phyloP scores from a whole-genome alignment of 2,888 invertebrate genomes.

The Calameuta pallipes region DNA sequence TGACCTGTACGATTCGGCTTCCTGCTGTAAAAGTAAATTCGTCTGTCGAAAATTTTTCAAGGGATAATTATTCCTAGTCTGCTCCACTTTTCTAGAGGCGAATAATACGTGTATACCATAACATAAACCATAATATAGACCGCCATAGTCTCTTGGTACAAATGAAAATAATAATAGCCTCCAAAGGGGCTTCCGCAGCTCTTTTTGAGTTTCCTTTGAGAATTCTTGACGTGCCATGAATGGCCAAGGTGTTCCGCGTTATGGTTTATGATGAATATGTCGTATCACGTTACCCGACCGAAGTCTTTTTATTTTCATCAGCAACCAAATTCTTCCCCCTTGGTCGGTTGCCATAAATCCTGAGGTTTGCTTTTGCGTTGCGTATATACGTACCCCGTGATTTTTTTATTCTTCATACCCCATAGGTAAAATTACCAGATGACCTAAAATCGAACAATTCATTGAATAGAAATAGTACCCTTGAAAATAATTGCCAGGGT shows the following conservation, averaged over 20 bases:
- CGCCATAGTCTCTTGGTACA: conserved; percentile 31
- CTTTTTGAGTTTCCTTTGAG: conserved; percentile 53
- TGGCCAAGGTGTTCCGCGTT: conserved; percentile 52
- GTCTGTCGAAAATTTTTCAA: neutral
- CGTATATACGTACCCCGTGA: neutral
- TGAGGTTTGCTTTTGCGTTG: neutral
- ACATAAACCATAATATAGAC: conserved; percentile 23
- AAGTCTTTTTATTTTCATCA: conserved; percentile 27
- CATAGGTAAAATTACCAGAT: neutral
- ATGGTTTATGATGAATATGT: conserved; percentile 60
- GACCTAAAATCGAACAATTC: neutral
- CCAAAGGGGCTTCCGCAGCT: conserved; percentile 50
- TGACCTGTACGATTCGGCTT: neutral
- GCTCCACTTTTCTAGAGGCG: conserved; percentile 42
- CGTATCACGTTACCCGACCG: conserved; percentile 52
- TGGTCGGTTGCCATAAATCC: neutral
- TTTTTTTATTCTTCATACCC: neutral
- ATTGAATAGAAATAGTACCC: neutral
- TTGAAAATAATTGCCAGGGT: neutral
- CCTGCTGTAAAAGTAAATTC: neutral
- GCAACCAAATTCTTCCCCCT: neutral
- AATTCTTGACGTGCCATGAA: conserved; percentile 54
- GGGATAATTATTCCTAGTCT: conserved; percentile 43
- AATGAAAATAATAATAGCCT: conserved; percentile 47
- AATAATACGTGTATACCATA: conserved; percentile 36